Conservation (phyloP, 2,888 invertebrate genomes). For the Thymelicus lineola region DNA sequence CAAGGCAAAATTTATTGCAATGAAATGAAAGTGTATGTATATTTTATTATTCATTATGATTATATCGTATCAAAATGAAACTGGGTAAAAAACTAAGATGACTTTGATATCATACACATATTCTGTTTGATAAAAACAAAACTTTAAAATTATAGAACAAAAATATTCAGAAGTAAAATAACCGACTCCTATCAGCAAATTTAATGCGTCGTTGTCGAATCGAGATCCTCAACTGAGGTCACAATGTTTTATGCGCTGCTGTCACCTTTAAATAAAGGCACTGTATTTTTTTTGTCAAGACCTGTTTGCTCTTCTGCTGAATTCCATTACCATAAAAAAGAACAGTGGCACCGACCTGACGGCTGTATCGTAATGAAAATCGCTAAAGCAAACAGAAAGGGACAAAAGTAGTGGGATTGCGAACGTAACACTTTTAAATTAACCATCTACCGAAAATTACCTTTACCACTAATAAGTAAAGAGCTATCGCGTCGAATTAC, state of each 20-base stretch:
- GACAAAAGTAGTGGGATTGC: conserved; percentile 27
- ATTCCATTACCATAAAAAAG: conserved; percentile 39
- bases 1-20: too few relatives aligned
- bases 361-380: conserved; percentile 38
- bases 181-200: conserved; percentile 7
- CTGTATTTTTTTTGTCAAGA: conserved; percentile 36
- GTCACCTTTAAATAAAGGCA: conserved; percentile 33
- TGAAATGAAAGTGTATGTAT: too few relatives aligned
- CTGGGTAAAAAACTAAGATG: too few relatives aligned
- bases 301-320: conserved; percentile 34
- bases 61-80: too few relatives aligned
- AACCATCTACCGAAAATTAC: conserved; percentile 21
- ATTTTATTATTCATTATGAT: too few relatives aligned
- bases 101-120: too few relatives aligned
- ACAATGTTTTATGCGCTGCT: conserved; percentile 32
- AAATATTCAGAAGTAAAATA: conserved; percentile 5
- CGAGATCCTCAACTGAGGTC: conserved; percentile 16
- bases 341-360: conserved; percentile 34
- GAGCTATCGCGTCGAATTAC: not conserved
- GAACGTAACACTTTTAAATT: conserved; percentile 27
- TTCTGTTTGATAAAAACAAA: not conserved
- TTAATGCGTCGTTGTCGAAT: conserved; percentile 15
- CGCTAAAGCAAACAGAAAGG: conserved; percentile 35
- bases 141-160: not conserved
- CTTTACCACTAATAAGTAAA: conserved; percentile 18